Evolutionary conservation across 2,797 vertebrate species (phyloP).

Genomic region (Peromyscus attwateri): DNA sequence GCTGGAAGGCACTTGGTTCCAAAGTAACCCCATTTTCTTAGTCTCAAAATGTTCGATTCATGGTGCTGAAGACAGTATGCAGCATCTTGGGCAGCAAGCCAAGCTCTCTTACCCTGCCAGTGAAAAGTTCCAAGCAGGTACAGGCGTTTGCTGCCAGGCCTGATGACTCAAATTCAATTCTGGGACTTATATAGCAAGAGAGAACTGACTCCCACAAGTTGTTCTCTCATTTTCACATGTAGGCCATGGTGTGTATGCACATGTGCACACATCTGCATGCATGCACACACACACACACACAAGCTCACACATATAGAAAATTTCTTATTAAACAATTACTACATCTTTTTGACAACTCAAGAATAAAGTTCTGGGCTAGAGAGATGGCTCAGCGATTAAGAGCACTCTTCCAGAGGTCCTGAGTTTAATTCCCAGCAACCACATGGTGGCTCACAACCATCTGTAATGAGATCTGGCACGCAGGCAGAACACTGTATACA

Average conservation of each 20-base stretch:
- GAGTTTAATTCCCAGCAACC: too few species aligned
- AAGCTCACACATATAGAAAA: not conserved
- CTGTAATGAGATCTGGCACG: too few species aligned
- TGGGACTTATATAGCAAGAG: not conserved
- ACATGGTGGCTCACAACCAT: too few species aligned
- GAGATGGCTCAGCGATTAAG: too few species aligned
- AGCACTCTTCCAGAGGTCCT: too few species aligned
- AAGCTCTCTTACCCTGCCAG: not conserved
- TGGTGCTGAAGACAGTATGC: not conserved
- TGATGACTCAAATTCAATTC: not conserved
- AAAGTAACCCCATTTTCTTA: not conserved
- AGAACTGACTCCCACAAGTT: not conserved
- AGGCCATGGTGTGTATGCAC: not conserved
- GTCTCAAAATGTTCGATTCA: not conserved
- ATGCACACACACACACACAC: not conserved
- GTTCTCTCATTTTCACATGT: not conserved
- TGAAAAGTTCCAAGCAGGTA: not conserved
- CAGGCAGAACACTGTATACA: too few species aligned
- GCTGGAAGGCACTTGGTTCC: constrained; percentile 37
- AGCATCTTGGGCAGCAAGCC: not conserved
- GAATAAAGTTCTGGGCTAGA: not conserved
- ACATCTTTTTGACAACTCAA: constrained; percentile 29
- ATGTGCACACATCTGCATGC: not conserved
- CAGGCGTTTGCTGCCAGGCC: not conserved
- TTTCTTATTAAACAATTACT: constrained; percentile 8